phyloP scores from a whole-genome alignment of 35 echinoderm and acorn worm species.

The Apostichopus californicus region DNA sequence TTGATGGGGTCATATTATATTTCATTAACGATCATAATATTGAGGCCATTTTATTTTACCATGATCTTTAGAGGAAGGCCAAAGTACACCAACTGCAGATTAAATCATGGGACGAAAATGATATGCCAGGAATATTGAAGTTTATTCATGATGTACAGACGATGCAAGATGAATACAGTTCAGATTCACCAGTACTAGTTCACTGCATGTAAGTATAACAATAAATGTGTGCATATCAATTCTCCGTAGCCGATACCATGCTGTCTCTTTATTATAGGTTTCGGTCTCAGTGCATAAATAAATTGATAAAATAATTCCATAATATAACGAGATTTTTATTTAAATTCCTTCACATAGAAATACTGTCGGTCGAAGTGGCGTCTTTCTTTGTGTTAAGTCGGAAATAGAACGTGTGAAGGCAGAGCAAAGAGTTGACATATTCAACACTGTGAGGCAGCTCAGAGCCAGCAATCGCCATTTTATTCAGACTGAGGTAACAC shows the following conservation, averaged over 20 bases:
- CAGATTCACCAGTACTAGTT: background rate
- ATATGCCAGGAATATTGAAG: background rate
- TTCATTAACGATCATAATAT: background rate
- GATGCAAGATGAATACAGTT: background rate
- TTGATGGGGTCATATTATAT: too few relatives aligned
- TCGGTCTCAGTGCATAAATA: too few relatives aligned
- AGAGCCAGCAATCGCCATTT: conserved; percentile 1
- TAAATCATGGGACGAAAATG: background rate
- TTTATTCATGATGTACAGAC: background rate
- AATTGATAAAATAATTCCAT: too few relatives aligned
- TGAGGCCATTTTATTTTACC: background rate
- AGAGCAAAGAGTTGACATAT: background rate
- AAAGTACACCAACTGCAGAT: background rate
- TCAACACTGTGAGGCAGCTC: conserved; percentile 18
- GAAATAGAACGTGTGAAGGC: background rate
- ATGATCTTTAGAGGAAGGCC: background rate
- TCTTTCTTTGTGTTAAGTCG: conserved; percentile 11
- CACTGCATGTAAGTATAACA: conserved; percentile 14
- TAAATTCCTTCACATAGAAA: background rate
- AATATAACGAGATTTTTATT: too few relatives aligned
- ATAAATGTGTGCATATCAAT: background rate
- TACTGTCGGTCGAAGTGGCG: background rate
- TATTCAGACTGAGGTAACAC: background rate
- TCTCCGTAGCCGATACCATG: background rate
- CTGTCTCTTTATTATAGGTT: background rate